Base-by-base conservation (phyloP, 2,113 vertebrate species). In the Camelus dromedarius region DNA sequence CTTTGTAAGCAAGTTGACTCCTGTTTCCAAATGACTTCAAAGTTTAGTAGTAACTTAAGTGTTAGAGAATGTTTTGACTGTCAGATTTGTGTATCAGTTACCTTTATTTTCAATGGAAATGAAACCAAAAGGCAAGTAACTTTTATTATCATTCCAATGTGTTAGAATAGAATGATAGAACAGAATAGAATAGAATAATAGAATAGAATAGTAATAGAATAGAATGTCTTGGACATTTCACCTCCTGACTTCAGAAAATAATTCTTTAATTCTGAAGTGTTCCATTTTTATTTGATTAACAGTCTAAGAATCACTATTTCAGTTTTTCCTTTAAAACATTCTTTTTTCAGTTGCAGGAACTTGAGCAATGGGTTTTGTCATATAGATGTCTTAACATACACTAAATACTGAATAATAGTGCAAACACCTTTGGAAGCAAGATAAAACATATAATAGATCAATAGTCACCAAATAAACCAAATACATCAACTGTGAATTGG, bases 241-340 rank as follows among this genome's bases (percentile, higher is more conserved):
- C 26, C 26, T 94, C 76, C 32, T 72, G 13, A 73, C 24, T 72
- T 95, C 58, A 87, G 64, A 92, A 83, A 60, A 56, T 15, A 89
- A 88, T 75, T 88, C 73, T 60, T 92, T 76, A 85, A 93, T 89
- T 95, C 35, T 84, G 28, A 94, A 91, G 42, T 48, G 95, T 84
- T 85, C 16, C 32, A 42, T 58, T 72, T 93, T 84, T 64, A 19
- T 81, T 84, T 82, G 50, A 67, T 46, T 50, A 80, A 81, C 0
- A 73, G 8, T 46, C 58, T 81, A n/a, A 94, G 19, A 82, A 90
- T 64, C 5, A 22, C 24, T 93, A 79, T 38, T 96, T 93, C 38
- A 75, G 38, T 22, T 93, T 69, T 94, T 73, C 42, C n/a, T 64
- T 38, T 94, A 83, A 83, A 81, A 76, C 18, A 64, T 77, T 92